Conservation (phyloP, 2,888 invertebrate genomes). For the Syritta pipiens region DNA sequence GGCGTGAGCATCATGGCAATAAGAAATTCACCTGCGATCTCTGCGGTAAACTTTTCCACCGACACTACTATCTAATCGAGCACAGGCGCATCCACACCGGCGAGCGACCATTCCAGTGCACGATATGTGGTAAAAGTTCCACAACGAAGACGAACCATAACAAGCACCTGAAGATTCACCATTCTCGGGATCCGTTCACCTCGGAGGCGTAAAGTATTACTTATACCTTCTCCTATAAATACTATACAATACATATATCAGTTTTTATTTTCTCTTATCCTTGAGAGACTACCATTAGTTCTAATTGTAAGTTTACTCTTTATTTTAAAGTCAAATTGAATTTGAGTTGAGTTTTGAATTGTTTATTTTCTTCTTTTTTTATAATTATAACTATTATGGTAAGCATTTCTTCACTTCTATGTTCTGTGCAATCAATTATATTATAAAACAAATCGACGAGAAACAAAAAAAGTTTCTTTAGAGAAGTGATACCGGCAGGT, state of each 20-base stretch:
- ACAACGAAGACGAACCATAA: constrained; percentile 95
- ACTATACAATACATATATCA: constrained; percentile 11
- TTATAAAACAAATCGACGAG: background rate
- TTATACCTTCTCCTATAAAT: constrained; percentile 57
- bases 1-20: constrained; percentile 89
- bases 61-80: constrained; percentile 92
- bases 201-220: constrained; percentile 82
- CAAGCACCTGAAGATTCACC: constrained; percentile 93
- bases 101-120: constrained; percentile 87
- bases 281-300: constrained; percentile 20
- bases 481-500: constrained; percentile 37
- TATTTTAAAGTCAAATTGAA: constrained; percentile 22
- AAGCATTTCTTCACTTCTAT: constrained; percentile 49
- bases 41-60: constrained; percentile 91
- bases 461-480: constrained; percentile 4
- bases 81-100: constrained; percentile 93
- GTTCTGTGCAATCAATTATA: constrained; percentile 64
- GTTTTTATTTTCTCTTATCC: constrained; percentile 22
- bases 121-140: constrained; percentile 93
- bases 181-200: constrained; percentile 91
- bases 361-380: background rate
- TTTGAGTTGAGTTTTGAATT: constrained; percentile 50
- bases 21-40: constrained; percentile 88
- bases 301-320: constrained; percentile 17
- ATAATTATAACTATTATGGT: constrained; percentile 11